phyloP scores from a whole-genome alignment of 2,888 invertebrate species.

The Formica aserva region DNA sequence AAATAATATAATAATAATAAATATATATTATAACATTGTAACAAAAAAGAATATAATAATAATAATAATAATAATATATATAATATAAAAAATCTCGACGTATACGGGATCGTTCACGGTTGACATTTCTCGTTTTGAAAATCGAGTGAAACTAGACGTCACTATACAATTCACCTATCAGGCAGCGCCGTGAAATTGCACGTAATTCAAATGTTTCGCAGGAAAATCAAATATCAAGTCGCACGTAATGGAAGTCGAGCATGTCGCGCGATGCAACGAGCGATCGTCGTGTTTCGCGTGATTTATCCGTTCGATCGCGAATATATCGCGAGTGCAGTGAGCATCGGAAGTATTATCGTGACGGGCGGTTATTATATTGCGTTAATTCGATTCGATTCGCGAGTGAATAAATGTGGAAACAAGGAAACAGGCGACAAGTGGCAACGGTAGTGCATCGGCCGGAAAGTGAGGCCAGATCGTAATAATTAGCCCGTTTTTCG shows the following conservation, averaged over 20 bases:
- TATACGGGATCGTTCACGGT: neutral
- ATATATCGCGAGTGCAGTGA: too few relatives aligned
- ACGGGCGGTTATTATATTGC: neutral
- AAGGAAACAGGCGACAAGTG: neutral
- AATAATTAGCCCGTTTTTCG: neutral
- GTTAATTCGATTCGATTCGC: neutral
- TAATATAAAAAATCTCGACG: neutral
- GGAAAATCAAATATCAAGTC: neutral
- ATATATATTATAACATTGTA: too few relatives aligned
- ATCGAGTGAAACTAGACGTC: neutral
- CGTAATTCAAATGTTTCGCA: neutral
- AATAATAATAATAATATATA: too few relatives aligned
- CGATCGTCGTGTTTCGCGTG: neutral
- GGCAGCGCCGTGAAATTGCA: neutral
- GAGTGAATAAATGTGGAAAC: neutral
- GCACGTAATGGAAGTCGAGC: neutral
- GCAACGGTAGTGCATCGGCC: neutral
- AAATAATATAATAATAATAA: too few relatives aligned
- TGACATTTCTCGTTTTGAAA: neutral
- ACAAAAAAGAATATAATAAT: too few relatives aligned
- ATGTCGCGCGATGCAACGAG: neutral
- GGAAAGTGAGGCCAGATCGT: neutral
- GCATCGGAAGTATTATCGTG: too few relatives aligned
- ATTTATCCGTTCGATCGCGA: too few relatives aligned
- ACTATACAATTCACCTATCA: neutral